These are phyloP conservation scores for Mustela nigripes DNA, from an alignment of 2,113 vertebrate genomes.

Conservation along the genomic window DNA sequence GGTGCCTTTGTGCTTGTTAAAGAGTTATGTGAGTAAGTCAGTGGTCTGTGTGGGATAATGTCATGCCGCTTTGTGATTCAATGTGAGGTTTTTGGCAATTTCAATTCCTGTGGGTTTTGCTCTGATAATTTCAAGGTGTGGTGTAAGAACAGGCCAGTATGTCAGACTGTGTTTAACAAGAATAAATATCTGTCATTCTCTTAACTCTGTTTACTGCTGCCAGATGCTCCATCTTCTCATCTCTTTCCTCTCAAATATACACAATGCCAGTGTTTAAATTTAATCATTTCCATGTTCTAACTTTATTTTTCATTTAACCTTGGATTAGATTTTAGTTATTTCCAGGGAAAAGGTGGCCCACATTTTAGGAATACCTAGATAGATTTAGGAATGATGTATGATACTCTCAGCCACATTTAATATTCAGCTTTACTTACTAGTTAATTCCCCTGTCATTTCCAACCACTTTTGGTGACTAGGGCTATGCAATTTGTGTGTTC, in stretches of 20 bases:
- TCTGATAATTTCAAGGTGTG: neutral
- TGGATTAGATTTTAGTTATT: constrained; percentile 31
- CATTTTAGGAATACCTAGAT: neutral
- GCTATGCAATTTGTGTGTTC: constrained; percentile 70
- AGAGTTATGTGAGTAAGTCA: neutral
- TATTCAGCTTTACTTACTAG: constrained; percentile 47
- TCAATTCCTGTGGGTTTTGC: neutral
- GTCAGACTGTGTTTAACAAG: neutral
- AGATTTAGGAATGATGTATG: neutral
- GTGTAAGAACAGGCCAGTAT: neutral
- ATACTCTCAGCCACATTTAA: neutral
- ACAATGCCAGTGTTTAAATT: neutral
- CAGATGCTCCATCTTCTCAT: neutral
- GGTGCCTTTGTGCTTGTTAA: neutral
- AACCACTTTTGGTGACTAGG: constrained; percentile 16
- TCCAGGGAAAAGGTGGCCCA: neutral
- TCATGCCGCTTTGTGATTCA: neutral
- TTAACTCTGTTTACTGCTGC: neutral
- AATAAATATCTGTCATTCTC: neutral
- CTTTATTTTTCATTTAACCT: constrained; percentile 21
- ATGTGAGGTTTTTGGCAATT: neutral
- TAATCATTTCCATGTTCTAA: neutral
- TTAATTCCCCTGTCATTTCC: neutral
- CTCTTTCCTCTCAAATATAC: neutral
- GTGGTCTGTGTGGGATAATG: neutral